phyloP scores from a whole-genome alignment of 2,888 invertebrate species.

The Lucinisca nassula region DNA sequence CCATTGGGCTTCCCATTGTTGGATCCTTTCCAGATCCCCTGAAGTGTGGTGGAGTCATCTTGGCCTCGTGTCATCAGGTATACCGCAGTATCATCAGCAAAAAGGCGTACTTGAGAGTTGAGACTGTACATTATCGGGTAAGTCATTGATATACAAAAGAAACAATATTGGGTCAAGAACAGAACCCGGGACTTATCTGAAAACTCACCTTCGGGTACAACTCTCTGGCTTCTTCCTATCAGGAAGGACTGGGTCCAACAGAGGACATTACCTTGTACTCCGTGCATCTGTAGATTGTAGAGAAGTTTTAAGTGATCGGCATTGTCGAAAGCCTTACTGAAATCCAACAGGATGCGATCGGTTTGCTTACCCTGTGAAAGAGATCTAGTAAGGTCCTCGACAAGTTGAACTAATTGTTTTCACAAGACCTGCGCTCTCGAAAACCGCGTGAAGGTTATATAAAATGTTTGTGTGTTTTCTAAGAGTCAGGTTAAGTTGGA shows the following conservation, averaged over 20 bases:
- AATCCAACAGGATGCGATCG: slow-evolving; percentile 38
- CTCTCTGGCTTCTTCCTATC: slow-evolving; percentile 17
- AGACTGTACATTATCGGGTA: too few species aligned
- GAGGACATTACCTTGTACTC: slow-evolving; percentile 7
- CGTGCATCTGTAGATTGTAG: slow-evolving; percentile 25
- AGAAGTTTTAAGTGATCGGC: slow-evolving; percentile 36
- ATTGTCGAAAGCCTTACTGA: slow-evolving; percentile 44
- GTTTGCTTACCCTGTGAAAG: slow-evolving; percentile 30
- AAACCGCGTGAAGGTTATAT: slow-evolving; percentile 44
- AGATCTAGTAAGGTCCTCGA: slow-evolving; percentile 31
- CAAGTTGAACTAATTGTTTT: slow-evolving; percentile 21
- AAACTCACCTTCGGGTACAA: too few species aligned
- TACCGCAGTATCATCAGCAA: too few species aligned
- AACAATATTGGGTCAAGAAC: too few species aligned
- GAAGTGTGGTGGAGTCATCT: not conserved
- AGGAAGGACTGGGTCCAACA: slow-evolving; percentile 30
- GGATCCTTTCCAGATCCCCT: slow-evolving; percentile 18
- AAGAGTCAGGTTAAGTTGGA: slow-evolving; percentile 24
- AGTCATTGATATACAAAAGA: too few species aligned
- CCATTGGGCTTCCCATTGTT: slow-evolving; percentile 25
- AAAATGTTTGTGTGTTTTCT: slow-evolving; percentile 16
- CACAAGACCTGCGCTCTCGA: slow-evolving; percentile 29
- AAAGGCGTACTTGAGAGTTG: too few species aligned
- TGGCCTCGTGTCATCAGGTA: too few species aligned
- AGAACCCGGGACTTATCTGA: too few species aligned